These are phyloP conservation scores for Tyria jacobaeae DNA, from an alignment of 2,888 invertebrate species.

Conservation along the genomic window DNA sequence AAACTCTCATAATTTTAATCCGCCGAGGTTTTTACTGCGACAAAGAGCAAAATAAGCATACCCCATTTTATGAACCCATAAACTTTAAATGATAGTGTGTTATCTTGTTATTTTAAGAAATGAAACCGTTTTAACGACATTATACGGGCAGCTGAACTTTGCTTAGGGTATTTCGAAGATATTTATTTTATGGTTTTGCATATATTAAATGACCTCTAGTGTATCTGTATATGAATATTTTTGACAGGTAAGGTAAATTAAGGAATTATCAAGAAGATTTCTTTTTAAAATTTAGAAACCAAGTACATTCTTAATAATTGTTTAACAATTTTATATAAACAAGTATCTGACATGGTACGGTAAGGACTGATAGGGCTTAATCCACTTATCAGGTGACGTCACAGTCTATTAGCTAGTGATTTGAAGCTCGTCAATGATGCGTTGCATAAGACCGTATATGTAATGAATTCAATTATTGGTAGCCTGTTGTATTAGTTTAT, in stretches of 20 bases:
- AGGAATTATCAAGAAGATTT: too few relatives aligned
- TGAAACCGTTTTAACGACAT: conserved; percentile 6
- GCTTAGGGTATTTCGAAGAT: not conserved
- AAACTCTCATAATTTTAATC: conserved; percentile 57
- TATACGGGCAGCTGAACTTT: not conserved
- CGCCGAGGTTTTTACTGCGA: conserved; percentile 44
- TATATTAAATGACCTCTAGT: not conserved
- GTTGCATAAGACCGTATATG: conserved; percentile 20
- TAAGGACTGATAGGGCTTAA: conserved; percentile 39
- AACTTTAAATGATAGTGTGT: conserved; percentile 41
- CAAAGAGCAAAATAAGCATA: conserved; percentile 47
- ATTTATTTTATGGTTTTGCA: not conserved
- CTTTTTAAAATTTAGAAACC: too few relatives aligned
- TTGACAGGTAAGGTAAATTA: too few relatives aligned
- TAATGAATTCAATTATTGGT: not conserved
- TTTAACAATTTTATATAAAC: too few relatives aligned
- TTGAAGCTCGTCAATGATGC: conserved; percentile 44
- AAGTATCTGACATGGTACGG: too few relatives aligned
- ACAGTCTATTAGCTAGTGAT: conserved; percentile 57
- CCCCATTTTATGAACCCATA: conserved; percentile 46
- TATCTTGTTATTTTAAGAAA: conserved; percentile 25
- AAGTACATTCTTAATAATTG: too few relatives aligned
- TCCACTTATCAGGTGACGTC: conserved; percentile 58
- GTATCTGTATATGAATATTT: not conserved
- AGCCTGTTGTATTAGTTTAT: not conserved